phyloP scores from a whole-genome alignment of 2,113 vertebrate genomes.

The Anhinga anhinga region DNA sequence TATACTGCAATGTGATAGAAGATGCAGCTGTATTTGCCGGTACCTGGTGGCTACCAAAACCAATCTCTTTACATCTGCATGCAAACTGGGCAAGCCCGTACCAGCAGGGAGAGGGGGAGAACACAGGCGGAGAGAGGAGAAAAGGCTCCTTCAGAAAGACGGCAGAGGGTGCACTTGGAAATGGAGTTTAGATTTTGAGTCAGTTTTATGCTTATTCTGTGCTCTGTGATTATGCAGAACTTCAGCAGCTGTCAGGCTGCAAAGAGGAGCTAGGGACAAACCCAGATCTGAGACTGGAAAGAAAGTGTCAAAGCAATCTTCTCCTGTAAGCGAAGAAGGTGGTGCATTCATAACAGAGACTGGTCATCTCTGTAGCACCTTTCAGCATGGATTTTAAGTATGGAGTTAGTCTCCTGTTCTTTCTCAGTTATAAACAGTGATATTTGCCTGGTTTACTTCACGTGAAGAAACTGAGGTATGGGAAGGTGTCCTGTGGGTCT shows the following conservation, averaged over 20 bases:
- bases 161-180: not conserved
- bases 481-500: not conserved
- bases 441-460: not conserved
- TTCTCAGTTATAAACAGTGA: not conserved
- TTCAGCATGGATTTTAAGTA: not conserved
- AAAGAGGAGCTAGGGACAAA: not conserved
- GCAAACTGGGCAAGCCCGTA: not conserved
- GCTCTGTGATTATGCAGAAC: not conserved
- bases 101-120: accelerated
- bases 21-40: not conserved
- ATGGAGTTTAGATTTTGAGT: not conserved
- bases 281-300: not conserved
- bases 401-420: not conserved
- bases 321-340: not conserved
- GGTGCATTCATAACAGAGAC: not conserved
- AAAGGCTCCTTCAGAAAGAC: not conserved
- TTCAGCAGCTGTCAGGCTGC: not conserved
- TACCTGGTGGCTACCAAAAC: not conserved
- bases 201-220: not conserved
- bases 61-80: not conserved
- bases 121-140: not conserved
- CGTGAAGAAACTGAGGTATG: not conserved
- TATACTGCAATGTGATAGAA: not conserved
- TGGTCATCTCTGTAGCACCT: not conserved
- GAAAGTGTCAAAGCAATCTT: not conserved